These are phyloP conservation scores for Chionodraco myersi DNA, from an alignment of 2,113 vertebrate genomes.

Conservation along the genomic window DNA sequence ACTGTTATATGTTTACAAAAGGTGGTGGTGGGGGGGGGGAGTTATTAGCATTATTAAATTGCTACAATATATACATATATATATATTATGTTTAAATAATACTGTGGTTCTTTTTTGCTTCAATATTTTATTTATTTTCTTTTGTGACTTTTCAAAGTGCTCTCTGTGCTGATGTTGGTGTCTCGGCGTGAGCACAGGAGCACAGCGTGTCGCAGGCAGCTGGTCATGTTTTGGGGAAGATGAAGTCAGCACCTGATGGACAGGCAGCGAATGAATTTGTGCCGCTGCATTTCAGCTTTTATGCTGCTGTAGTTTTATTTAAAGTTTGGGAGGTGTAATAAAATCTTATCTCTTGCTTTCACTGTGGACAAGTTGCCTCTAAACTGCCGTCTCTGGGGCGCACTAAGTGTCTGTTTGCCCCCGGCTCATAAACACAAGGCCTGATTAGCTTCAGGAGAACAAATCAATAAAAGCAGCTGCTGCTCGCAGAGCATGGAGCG, in stretches of 20 bases:
- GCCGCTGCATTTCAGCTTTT: conserved; percentile 87
- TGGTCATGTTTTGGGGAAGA: conserved; percentile 75
- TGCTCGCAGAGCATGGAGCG: conserved; percentile 72
- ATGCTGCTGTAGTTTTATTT: conserved; percentile 88
- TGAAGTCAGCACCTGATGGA: conserved; percentile 84
- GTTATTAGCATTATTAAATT: too few species aligned
- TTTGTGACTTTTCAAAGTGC: too few species aligned
- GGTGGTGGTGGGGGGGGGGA: too few species aligned
- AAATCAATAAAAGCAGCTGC: conserved; percentile 90
- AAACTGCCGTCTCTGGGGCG: conserved; percentile 88
- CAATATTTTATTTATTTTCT: too few species aligned
- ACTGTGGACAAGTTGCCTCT: conserved; percentile 85
- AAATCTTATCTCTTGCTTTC: conserved; percentile 93
- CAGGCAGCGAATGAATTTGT: conserved; percentile 87
- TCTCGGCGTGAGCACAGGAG: too few species aligned
- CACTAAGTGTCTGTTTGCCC: conserved; percentile 91
- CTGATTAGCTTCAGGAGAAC: conserved; percentile 93
- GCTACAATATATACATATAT: too few species aligned
- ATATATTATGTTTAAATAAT: too few species aligned
- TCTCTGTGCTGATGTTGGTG: too few species aligned
- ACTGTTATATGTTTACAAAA: too few species aligned
- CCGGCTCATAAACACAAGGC: conserved; percentile 89
- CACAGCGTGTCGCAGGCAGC: too few species aligned
- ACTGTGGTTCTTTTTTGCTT: too few species aligned
- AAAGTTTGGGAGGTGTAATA: conserved; percentile 90